phyloP scores from a whole-genome alignment of 1,140 invertebrate species.

The Brachionus manjavacas region DNA sequence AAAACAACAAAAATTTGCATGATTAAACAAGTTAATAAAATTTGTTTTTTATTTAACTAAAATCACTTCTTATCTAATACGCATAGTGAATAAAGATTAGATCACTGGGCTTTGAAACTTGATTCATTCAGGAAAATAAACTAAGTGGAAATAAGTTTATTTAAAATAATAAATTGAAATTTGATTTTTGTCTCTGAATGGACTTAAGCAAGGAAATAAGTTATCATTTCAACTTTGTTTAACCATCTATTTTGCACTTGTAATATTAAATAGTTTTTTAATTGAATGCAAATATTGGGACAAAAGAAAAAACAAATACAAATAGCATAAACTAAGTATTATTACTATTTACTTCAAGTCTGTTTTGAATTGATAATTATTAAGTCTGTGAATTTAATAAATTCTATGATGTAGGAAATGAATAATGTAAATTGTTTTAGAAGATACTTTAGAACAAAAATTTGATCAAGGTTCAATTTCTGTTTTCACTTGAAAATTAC shows the following conservation, averaged over 20 bases:
- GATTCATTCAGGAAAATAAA: not conserved
- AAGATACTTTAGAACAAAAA: too few relatives aligned
- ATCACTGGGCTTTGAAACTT: not conserved
- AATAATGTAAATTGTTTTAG: not conserved
- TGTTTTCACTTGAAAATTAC: too few relatives aligned
- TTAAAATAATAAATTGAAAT: not conserved
- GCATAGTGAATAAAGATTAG: not conserved
- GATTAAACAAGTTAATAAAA: constrained; percentile 32
- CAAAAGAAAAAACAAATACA: constrained; percentile 7
- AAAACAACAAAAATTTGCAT: constrained; percentile 33
- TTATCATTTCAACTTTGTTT: not conserved
- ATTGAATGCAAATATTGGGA: constrained; percentile 36
- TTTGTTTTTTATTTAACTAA: not conserved
- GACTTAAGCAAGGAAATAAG: not conserved
- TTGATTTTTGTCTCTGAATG: not conserved
- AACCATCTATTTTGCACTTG: constrained; percentile 9
- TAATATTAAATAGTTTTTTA: constrained; percentile 34
- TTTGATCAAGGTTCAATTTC: too few relatives aligned
- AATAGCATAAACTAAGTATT: not conserved
- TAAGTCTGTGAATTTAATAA: not conserved
- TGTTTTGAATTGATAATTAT: not conserved
- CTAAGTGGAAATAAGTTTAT: constrained; percentile 22
- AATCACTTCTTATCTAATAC: constrained; percentile 1
- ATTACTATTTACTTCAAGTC: not conserved
- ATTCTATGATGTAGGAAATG: not conserved